Conservation (phyloP, 35 echinoderm and acorn worm genomes). For the Ophioderma brevispina region DNA sequence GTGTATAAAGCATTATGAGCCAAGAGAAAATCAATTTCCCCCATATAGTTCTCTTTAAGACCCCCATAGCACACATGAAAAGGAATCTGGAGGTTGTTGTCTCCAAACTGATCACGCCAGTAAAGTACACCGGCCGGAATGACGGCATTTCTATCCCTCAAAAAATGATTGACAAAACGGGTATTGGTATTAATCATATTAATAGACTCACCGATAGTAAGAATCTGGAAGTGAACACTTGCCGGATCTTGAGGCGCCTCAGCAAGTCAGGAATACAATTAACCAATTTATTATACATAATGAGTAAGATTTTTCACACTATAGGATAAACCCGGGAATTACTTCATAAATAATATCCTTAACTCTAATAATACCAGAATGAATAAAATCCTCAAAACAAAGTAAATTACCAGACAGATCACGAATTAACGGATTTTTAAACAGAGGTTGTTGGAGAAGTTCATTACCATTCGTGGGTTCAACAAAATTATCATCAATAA, state of each 20-base stretch:
- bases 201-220: too few species aligned
- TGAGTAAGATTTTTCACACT: background rate
- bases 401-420: background rate
- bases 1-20: background rate
- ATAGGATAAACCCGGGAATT: background rate
- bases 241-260: too few species aligned
- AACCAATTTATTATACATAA: background rate
- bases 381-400: background rate
- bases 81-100: background rate
- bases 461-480: background rate
- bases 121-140: background rate
- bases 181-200: background rate
- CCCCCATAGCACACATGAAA: background rate
- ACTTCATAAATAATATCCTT: background rate
- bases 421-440: background rate
- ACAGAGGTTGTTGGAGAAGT: background rate
- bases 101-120: background rate
- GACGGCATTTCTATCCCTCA: background rate
- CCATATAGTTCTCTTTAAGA: background rate
- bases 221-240: too few species aligned
- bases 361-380: background rate
- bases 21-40: background rate
- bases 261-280: background rate
- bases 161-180: background rate
- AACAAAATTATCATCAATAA: background rate